Evolutionary conservation across 2,888 invertebrate species (phyloP).

Genomic region (Seira musarum): DNA sequence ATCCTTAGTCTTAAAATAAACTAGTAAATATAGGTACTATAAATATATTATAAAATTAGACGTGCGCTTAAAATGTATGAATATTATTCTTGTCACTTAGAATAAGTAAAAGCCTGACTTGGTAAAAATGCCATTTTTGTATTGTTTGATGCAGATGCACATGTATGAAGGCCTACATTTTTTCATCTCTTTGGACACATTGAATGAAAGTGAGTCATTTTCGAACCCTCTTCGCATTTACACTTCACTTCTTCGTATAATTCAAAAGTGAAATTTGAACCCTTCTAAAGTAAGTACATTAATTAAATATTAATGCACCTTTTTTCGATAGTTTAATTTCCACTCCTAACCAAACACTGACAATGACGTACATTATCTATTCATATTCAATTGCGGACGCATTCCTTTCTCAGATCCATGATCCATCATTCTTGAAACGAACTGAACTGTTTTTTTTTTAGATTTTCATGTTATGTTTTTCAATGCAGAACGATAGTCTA

Average conservation of each 20-base stretch:
- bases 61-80: slow-evolving; percentile 34
- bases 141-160: slow-evolving; percentile 25
- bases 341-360: background rate
- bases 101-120: slow-evolving; percentile 46
- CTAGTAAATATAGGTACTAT: background rate
- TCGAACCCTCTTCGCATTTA: background rate
- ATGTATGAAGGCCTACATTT: slow-evolving; percentile 24
- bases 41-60: slow-evolving; percentile 28
- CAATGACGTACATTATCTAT: too few relatives aligned
- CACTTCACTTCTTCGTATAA: background rate
- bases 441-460: slow-evolving; percentile 17
- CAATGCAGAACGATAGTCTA: slow-evolving; percentile 6
- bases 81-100: slow-evolving; percentile 26
- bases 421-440: background rate
- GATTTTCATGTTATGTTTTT: slow-evolving; percentile 1
- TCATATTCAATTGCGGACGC: background rate
- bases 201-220: slow-evolving; percentile 43
- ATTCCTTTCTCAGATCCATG: background rate
- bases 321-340: slow-evolving; percentile 26
- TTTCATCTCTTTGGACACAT: slow-evolving; percentile 53
- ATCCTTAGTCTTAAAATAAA: slow-evolving; percentile 19
- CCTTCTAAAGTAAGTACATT: slow-evolving; percentile 39
- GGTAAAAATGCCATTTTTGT: slow-evolving; percentile 34
- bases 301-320: slow-evolving; percentile 30
- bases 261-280: background rate